A percentile compares a stretch with the other conserved stretches of the same genome.
phyloP scores from a whole-genome alignment of 2,888 invertebrate species.

The Torymus aiolomorphi region DNA sequence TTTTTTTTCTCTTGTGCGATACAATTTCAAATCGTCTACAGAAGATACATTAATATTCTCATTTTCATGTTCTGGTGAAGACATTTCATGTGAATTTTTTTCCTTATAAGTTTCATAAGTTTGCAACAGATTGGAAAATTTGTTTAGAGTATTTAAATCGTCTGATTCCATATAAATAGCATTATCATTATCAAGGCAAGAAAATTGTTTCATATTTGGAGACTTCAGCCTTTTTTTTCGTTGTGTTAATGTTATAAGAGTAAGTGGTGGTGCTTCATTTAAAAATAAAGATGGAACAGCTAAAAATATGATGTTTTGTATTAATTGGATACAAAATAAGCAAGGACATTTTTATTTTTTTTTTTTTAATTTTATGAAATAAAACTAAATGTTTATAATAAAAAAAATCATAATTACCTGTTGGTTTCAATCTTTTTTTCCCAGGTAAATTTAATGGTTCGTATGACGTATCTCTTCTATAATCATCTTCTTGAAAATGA shows the following conservation, averaged over 20 bases:
- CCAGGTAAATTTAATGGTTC: conserved; percentile 6
- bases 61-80: conserved; percentile 7
- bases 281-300: conserved; percentile 52
- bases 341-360: background rate
- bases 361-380: too few relatives aligned
- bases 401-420: conserved; percentile 35
- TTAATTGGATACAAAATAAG: background rate
- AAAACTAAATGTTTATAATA: background rate
- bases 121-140: background rate
- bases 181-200: conserved; percentile 12
- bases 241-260: background rate
- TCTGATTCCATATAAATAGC: conserved; percentile 25
- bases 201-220: background rate
- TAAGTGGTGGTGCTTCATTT: conserved; percentile 37
- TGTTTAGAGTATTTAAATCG: conserved; percentile 14
- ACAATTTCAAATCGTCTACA: conserved; percentile 6
- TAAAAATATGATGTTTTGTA: conserved; percentile 25
- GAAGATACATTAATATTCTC: background rate
- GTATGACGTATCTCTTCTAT: conserved; percentile 18
- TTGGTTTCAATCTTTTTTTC: conserved; percentile 43
- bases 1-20: background rate
- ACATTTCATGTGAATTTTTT: conserved; percentile 9
- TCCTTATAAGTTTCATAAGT: conserved; percentile 4
- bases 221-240: conserved; percentile 31
- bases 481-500: conserved; percentile 54